Conservation (phyloP, 1,140 invertebrate species). For the Conus betulinus region DNA sequence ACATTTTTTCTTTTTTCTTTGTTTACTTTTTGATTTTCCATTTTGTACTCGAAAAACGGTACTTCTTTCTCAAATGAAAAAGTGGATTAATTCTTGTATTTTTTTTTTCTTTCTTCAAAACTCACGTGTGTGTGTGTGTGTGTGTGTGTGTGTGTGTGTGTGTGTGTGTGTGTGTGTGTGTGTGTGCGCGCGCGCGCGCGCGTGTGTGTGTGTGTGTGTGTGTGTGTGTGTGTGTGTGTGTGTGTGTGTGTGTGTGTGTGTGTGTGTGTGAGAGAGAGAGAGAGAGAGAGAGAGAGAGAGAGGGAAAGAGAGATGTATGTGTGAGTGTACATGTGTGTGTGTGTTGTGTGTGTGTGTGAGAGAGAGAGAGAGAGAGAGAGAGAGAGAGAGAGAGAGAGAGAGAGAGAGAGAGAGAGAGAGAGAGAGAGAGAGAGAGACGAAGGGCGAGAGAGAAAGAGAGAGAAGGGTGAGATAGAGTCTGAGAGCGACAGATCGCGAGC, state of each 20-base stretch:
- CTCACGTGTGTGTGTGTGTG: constrained; percentile 9
- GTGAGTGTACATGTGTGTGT: background rate
- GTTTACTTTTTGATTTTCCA: background rate
- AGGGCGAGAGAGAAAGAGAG: background rate
- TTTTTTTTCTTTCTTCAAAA: no score
- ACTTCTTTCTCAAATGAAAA: no score
- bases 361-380: background rate
- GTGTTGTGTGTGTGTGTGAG: background rate
- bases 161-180: background rate
- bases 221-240: background rate
- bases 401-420: background rate
- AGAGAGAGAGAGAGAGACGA: no score
- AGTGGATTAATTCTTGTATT: no score
- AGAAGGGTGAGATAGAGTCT: no score
- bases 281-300: background rate
- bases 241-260: background rate
- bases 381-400: background rate
- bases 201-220: background rate
- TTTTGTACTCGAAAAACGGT: no score
- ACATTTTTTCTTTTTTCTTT: background rate
- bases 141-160: constrained; percentile 13
- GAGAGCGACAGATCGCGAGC: background rate
- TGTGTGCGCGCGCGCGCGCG: background rate
- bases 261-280: background rate
- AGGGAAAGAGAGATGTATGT: background rate